Evolutionary conservation across 2,888 invertebrate genomes (phyloP), one percentile per base, ranked within the genome.

Genomic region (Caradrina kadenii): DNA sequence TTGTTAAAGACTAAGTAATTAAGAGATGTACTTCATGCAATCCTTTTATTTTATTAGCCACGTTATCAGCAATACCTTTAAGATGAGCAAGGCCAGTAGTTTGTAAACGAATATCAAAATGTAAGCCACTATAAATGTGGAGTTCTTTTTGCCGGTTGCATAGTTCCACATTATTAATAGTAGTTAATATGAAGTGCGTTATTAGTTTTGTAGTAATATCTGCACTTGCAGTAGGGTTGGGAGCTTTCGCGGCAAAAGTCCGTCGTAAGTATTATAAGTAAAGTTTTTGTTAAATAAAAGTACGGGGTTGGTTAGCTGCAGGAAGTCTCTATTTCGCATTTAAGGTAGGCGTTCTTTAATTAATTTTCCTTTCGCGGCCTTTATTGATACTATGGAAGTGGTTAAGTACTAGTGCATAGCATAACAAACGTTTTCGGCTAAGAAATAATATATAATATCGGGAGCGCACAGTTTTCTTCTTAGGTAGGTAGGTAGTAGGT

Each of bases 211-310:
- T 69, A 50, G 21, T 80, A 26, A 39, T 74, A 60, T 48, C 63
- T 54, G 53, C 63, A n/a, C 19, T 82, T n/a, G 56, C 64, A 48
- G 19, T 50, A 26, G 59, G 56, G 15, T 31, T 54, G 8, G 45
- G 19, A 53, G 45, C 54, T 22, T 52, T 61, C 35, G 73, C 72
- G 7, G 62, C 72, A 60, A 80, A 87, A 66, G 76, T 80, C 0
- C 58, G 53, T 53, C 77, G 86, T 87, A 74, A 86, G 87, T 83
- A 63, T 4, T 35, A 63, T 4, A 19, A 2, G 11, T 50, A 17
- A n/a, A 49, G 8, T 11, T 60, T 22, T 39, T 21, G 10, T 59
- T 42, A 39, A 39, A 39, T 39, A 39, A 39, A 39, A 39, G 2
- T 39, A 39, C 39, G 39, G 35, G 5, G 5, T 35, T 35, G 35